Evolutionary conservation across 2,797 vertebrate genomes (phyloP).

Genomic region (Euphonia xanthogaster): DNA sequence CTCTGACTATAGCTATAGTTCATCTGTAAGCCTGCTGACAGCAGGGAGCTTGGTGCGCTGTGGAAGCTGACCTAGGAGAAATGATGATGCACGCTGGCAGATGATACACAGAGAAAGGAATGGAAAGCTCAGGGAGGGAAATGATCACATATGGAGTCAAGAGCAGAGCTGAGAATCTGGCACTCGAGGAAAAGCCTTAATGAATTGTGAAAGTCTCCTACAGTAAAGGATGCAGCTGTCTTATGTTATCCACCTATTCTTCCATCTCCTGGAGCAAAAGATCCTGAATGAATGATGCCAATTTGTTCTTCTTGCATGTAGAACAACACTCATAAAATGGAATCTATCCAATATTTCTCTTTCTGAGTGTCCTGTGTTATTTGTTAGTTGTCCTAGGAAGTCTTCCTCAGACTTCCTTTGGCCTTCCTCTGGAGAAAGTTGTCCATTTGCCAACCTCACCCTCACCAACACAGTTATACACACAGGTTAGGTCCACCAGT

Average conservation of each 20-base stretch:
- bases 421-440: not conserved
- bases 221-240: constrained; percentile 38
- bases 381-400: no score
- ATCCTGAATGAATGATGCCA: constrained; percentile 10
- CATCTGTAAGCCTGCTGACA: not conserved
- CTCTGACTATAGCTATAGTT: not conserved
- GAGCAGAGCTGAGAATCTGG: constrained; percentile 23
- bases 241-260: constrained; percentile 32
- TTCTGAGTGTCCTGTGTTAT: not conserved
- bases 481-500: not conserved
- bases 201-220: constrained; percentile 26
- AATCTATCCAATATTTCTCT: not conserved
- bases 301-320: not conserved
- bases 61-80: not conserved
- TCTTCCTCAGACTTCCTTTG: not conserved
- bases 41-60: not conserved
- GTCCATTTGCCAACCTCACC: not conserved
- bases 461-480: not conserved
- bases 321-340: not conserved
- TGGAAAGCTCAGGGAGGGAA: constrained; percentile 15
- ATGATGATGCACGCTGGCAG: not conserved
- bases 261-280: constrained; percentile 19
- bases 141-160: constrained; percentile 34
- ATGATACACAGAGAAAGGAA: not conserved
- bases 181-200: constrained; percentile 38